Evolutionary conservation across 2,888 invertebrate genomes (phyloP).

Genomic region (Brachyptera putata): DNA sequence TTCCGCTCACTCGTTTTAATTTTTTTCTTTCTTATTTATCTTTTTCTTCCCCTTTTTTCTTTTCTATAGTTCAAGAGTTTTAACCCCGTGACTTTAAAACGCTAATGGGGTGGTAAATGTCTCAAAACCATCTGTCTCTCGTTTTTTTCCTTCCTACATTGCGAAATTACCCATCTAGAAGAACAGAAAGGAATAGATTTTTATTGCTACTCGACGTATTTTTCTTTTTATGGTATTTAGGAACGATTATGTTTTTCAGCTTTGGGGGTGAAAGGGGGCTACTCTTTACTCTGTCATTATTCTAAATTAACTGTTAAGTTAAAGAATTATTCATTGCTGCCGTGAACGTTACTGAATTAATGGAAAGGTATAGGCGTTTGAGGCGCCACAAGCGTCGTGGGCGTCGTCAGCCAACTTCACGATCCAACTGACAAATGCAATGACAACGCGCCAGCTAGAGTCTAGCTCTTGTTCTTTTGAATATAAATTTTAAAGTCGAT

Average conservation of each 20-base stretch:
- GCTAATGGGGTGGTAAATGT: conserved; percentile 31
- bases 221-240: too few relatives aligned
- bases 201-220: neutral
- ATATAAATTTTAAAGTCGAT: too few relatives aligned
- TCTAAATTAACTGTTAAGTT: neutral
- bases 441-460: too few relatives aligned
- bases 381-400: too few relatives aligned
- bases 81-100: conserved; percentile 4
- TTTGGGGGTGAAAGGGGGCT: too few relatives aligned
- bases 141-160: neutral
- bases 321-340: too few relatives aligned
- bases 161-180: conserved; percentile 9
- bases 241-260: neutral
- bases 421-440: too few relatives aligned
- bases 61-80: conserved; percentile 18
- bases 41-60: conserved; percentile 12
- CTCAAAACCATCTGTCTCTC: conserved; percentile 26
- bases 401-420: too few relatives aligned
- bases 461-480: too few relatives aligned
- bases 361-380: too few relatives aligned
- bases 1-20: conserved; percentile 23
- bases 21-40: conserved; percentile 24
- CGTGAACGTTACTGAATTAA: too few relatives aligned
- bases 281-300: conserved; percentile 8
- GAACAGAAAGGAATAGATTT: conserved; percentile 16